Evolutionary conservation across 2,888 invertebrate species (phyloP).

Genomic region (Hofmannophila pseudospretella): DNA sequence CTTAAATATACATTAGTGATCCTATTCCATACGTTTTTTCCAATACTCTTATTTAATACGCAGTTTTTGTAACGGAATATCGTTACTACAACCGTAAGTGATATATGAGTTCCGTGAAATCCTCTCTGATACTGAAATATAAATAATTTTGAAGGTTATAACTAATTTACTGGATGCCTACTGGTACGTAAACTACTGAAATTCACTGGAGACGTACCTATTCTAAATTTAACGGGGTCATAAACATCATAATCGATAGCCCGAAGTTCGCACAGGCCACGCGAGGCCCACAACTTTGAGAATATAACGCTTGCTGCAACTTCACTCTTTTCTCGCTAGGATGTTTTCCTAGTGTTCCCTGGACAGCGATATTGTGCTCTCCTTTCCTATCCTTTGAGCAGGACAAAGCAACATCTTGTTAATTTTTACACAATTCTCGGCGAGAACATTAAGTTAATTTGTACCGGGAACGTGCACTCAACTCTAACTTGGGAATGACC

Average conservation of each 20-base stretch:
- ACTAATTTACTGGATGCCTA: no score
- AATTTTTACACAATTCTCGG: conserved; percentile 45
- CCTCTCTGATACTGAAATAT: no score
- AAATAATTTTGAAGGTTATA: no score
- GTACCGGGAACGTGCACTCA: conserved; percentile 38
- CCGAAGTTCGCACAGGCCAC: conserved; percentile 27
- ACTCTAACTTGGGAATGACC: conserved; percentile 22
- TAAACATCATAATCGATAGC: conserved; percentile 47
- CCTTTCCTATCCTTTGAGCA: conserved; percentile 15
- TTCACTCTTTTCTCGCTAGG: conserved; percentile 9
- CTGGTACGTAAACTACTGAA: no score
- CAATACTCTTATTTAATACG: no score
- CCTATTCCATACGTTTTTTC: no score
- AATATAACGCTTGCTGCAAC: conserved; percentile 21
- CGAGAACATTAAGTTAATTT: conserved; percentile 51
- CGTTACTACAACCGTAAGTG: no score
- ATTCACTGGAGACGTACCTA: conserved; percentile 3
- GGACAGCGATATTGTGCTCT: conserved; percentile 1
- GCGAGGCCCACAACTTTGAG: conserved; percentile 31
- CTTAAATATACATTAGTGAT: conserved; percentile 13
- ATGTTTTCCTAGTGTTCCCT: not conserved
- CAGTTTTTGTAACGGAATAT: no score
- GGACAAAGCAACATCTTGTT: conserved; percentile 21
- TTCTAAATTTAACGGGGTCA: conserved; percentile 40
- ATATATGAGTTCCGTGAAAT: no score